Conservation (phyloP, 2,888 invertebrate species). For the Parnassius mnemosyne region DNA sequence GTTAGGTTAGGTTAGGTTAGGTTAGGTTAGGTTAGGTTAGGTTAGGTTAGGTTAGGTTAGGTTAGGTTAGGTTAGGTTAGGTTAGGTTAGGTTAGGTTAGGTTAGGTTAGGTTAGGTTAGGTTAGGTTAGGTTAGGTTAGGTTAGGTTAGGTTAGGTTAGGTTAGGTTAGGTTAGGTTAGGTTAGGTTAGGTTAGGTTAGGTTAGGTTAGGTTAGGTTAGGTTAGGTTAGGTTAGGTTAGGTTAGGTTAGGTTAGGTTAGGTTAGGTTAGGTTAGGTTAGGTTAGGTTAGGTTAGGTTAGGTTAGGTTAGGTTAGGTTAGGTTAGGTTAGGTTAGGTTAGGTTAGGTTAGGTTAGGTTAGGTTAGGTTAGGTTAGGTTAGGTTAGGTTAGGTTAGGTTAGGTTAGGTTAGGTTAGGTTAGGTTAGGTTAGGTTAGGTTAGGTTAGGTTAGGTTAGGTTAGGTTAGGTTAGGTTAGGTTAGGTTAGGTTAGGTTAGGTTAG, state of each 20-base stretch:
- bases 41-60: conserved; percentile 27
- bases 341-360: conserved; percentile 28
- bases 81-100: conserved; percentile 29
- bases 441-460: no score
- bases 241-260: conserved; percentile 20
- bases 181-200: conserved; percentile 31
- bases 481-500: no score
- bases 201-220: conserved; percentile 28
- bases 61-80: conserved; percentile 27
- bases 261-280: conserved; percentile 20
- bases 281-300: conserved; percentile 21
- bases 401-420: conserved; percentile 29
- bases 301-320: conserved; percentile 27
- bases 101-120: conserved; percentile 27
- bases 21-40: conserved; percentile 24
- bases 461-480: no score
- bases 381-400: conserved; percentile 36
- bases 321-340: conserved; percentile 27
- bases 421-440: no score
- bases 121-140: no score
- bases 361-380: conserved; percentile 35
- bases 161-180: conserved; percentile 31
- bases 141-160: not conserved
- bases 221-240: conserved; percentile 23
- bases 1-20: conserved; percentile 21